A percentile compares a stretch with the other conserved stretches of the same genome.
These are phyloP conservation scores for Apostichopus californicus DNA, from an alignment of 35 echinoderm and acorn worm species.

Conservation along the genomic window DNA sequence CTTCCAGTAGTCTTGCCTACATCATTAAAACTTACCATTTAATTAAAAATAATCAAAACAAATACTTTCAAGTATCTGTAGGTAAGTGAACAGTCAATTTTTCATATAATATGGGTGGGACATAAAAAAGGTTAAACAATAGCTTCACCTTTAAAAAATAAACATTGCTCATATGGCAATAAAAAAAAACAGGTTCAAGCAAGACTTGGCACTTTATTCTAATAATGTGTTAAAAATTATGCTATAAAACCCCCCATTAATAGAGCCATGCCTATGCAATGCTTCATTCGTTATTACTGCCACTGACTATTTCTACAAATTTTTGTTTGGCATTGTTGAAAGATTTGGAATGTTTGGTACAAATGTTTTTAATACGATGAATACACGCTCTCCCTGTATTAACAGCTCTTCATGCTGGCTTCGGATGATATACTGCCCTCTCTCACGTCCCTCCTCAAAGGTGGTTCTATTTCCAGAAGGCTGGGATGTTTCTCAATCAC, in stretches of 20 bases:
- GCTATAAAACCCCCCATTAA: background rate
- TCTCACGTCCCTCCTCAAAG: background rate
- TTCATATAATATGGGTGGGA: background rate
- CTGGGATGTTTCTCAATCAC: slow-evolving; percentile 83
- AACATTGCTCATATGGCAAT: background rate
- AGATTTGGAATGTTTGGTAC: slow-evolving; percentile 44
- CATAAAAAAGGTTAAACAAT: background rate
- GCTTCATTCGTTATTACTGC: background rate
- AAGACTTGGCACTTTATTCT: slow-evolving; percentile 4
- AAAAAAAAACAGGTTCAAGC: background rate
- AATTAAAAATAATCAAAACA: background rate
- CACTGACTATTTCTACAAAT: background rate
- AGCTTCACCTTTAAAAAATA: background rate
- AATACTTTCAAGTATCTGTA: background rate
- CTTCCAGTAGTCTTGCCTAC: background rate
- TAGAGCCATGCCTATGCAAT: background rate
- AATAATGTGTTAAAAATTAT: background rate
- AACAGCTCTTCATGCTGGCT: slow-evolving; percentile 55
- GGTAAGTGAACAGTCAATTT: background rate
- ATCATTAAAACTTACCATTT: background rate
- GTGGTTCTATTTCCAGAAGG: slow-evolving; percentile 83
- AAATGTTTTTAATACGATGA: background rate
- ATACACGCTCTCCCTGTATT: background rate
- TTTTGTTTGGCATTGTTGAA: slow-evolving; percentile 22
- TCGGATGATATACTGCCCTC: slow-evolving; percentile 60